Base-by-base conservation (phyloP, 2,888 invertebrate genomes). In the Falcaria lacertinaria region DNA sequence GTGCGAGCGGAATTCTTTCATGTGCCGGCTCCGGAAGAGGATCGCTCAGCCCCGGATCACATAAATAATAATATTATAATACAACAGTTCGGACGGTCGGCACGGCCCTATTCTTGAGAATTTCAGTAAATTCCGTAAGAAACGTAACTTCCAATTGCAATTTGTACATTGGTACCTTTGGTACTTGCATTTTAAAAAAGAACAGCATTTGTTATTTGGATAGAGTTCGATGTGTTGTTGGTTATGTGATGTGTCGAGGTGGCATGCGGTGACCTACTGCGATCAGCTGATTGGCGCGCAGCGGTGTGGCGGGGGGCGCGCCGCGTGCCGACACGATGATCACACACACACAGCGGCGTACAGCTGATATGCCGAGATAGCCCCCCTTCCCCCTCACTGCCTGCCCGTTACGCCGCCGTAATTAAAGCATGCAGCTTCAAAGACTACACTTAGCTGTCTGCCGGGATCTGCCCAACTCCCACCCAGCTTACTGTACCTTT, bases 221-320 rank as follows among this genome's bases (percentile, higher is more conserved):
- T 28, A 28, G 28, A 28, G 28, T 28, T 28, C 7, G 28, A 11
- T 28, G 11, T 11, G 28, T 28, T 11, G 49, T 45, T 46, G 50
- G 44, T 43, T 45, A 40, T 39, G 45, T 39, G 41, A 15, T 42
- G 39, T 40, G 28, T 7, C 28, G 11, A 3, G 11, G 28, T 22
- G 22, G 22, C 22, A 22, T 54, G 56, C 64, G 59, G 67, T 75
- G 77, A 78, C 78, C 76, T 73, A 74, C 69, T 74, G 74, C 74
- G 80, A 83, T 84, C 87, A 86, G 87, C 87, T 86, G 86, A 84
- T 81, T 79, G 82, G 80, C 67, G 56, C 32, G 53, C 44, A 68
- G 54, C 60, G 53, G 56, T 52, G 49, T 44, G 47, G 44, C 64
- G 50, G 64, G 65, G 59, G 65, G 69, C 60, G 66, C 64, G 66